These are phyloP conservation scores for Kryptolebias marmoratus DNA, from an alignment of 2,113 vertebrate species.

Conservation along the genomic window DNA sequence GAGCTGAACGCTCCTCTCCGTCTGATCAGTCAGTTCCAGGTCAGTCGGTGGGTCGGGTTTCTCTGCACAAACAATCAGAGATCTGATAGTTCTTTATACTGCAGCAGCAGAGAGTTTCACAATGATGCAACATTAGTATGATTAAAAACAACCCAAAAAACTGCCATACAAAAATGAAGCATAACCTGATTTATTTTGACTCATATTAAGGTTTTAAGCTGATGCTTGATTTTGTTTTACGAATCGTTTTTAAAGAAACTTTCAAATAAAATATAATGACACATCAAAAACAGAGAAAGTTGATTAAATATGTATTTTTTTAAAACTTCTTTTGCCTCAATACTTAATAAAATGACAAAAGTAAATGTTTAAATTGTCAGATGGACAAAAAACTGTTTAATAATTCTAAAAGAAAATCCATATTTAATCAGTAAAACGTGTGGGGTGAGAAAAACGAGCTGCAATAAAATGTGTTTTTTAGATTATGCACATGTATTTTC, in stretches of 20 bases:
- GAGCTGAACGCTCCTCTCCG: constrained; percentile 87
- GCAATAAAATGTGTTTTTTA: no score
- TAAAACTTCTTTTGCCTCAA: neutral
- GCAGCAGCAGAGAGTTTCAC: neutral
- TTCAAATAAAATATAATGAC: neutral
- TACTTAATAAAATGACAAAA: constrained; percentile 2
- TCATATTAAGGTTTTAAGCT: neutral
- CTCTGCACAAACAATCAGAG: constrained; percentile 77
- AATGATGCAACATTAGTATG: neutral
- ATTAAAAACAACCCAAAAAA: neutral
- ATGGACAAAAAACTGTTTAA: no score
- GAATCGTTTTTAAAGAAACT: neutral
- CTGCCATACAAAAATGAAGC: neutral
- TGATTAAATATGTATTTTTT: neutral
- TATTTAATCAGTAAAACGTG: no score
- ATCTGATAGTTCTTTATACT: neutral
- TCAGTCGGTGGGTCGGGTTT: constrained; percentile 90
- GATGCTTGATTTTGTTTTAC: neutral
- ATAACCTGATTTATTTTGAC: neutral
- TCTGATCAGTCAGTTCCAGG: constrained; percentile 90
- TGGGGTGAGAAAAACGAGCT: no score
- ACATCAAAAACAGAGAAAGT: neutral
- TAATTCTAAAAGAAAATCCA: no score
- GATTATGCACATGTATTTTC: neutral
- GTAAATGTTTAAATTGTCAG: neutral